Evolutionary conservation across 1,140 invertebrate species (phyloP).

Genomic region (Chelonus insularis): DNA sequence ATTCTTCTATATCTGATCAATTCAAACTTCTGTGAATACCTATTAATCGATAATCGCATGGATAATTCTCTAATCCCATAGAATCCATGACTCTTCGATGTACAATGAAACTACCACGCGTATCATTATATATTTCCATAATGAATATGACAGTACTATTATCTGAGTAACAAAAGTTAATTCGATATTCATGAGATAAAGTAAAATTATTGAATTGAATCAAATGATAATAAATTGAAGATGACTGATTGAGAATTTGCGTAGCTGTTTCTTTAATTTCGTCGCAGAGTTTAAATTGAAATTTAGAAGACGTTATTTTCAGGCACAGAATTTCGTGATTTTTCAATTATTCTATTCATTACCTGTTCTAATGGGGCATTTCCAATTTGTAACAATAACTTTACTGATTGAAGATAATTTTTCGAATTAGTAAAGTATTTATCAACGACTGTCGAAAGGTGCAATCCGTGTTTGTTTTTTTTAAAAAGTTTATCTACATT

Average conservation of each 20-base stretch:
- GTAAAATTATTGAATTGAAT: conserved; percentile 28
- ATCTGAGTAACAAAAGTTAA: conserved; percentile 36
- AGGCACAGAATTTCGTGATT: neutral
- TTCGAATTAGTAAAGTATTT: conserved; percentile 11
- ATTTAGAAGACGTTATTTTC: neutral
- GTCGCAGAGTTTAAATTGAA: neutral
- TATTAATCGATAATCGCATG: conserved; percentile 6
- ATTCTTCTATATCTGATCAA: neutral
- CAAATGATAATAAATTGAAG: conserved; percentile 15
- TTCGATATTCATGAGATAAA: conserved; percentile 17
- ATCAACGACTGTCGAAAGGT: too few relatives aligned
- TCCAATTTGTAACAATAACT: conserved; percentile 22
- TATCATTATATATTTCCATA: conserved; percentile 23
- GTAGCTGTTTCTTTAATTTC: neutral
- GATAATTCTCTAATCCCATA: conserved; percentile 21
- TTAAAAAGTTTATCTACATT: conserved; percentile 27
- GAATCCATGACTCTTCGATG: conserved; percentile 22
- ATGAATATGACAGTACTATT: conserved; percentile 29
- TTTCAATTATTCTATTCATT: conserved; percentile 13
- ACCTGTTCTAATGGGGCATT: conserved; percentile 23
- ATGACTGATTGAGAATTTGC: conserved; percentile 7
- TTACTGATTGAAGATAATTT: conserved; percentile 20
- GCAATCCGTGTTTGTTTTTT: conserved; percentile 16
- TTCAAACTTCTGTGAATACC: conserved; percentile 10
- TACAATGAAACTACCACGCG: conserved; percentile 24